Evolutionary conservation across 2,888 invertebrate genomes (phyloP).

Genomic region (Schizaphis graminum): DNA sequence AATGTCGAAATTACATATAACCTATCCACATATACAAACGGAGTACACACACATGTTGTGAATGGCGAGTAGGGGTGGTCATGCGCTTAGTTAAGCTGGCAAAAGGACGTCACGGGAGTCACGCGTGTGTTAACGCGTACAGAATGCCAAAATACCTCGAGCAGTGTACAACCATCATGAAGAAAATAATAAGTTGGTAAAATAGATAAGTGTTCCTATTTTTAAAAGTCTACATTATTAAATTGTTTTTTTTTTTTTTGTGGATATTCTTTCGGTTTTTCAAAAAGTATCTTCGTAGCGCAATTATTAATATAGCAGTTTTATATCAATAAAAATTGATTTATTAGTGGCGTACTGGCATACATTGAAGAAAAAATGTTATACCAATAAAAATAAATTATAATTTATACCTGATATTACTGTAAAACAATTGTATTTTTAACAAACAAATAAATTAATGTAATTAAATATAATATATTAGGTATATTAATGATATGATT

Average conservation of each 20-base stretch:
- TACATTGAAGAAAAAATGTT: not conserved
- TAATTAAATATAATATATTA: not conserved
- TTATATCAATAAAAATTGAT: not conserved
- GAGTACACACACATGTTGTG: not conserved
- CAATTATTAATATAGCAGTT: not conserved
- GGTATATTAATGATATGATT: not conserved
- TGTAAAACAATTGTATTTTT: not conserved
- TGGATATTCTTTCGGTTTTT: not conserved
- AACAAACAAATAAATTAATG: not conserved
- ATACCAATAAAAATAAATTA: not conserved
- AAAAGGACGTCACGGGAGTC: not conserved
- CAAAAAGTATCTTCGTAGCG: not conserved
- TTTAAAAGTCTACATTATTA: not conserved
- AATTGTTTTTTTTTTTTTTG: not conserved
- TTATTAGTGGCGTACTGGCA: not conserved
- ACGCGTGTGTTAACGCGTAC: not conserved
- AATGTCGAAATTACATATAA: not conserved
- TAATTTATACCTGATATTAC: not conserved
- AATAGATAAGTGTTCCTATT: not conserved
- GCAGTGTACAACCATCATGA: not conserved
- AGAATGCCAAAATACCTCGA: slow-evolving; percentile 32
- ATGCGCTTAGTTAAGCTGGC: not conserved
- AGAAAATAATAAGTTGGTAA: not conserved
- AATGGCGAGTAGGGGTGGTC: slow-evolving; percentile 6
- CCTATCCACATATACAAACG: not conserved